These are phyloP conservation scores for Hystrix brachyura DNA, from an alignment of 2,113 vertebrate genomes.

Conservation along the genomic window DNA sequence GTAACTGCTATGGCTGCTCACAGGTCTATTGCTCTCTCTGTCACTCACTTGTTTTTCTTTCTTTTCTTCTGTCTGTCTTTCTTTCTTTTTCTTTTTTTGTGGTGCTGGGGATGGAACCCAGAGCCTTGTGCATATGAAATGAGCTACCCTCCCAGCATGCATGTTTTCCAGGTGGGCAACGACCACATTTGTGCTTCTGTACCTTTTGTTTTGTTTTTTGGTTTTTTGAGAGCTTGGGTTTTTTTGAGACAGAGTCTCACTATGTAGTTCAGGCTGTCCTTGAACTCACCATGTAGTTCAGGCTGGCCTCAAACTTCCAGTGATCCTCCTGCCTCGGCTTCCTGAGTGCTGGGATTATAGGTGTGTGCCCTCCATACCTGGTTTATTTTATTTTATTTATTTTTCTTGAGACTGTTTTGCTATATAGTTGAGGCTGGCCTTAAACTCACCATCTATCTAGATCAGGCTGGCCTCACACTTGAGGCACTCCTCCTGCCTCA, in stretches of 20 bases:
- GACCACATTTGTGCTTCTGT: background rate
- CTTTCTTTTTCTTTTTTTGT: too few species aligned
- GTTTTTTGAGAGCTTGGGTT: too few species aligned
- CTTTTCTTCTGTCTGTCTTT: too few species aligned
- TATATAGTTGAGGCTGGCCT: background rate
- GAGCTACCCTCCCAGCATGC: background rate
- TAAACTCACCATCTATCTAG: background rate
- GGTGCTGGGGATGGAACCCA: background rate
- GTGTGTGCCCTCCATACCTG: background rate
- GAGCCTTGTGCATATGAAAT: background rate
- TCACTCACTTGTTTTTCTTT: background rate
- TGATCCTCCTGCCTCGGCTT: background rate
- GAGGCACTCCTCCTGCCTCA: background rate
- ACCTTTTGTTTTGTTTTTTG: background rate
- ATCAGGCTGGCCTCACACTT: background rate
- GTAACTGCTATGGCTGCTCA: background rate
- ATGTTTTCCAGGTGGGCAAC: constrained; percentile 13
- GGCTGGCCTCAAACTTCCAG: background rate
- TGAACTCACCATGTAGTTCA: background rate
- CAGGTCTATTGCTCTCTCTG: background rate
- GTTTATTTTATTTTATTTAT: background rate
- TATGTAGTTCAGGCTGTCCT: background rate
- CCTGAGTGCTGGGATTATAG: background rate
- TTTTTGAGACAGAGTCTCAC: background rate
- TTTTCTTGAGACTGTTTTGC: too few species aligned